Conservation (phyloP, 2,888 invertebrate species). For the Pheosia tremula region DNA sequence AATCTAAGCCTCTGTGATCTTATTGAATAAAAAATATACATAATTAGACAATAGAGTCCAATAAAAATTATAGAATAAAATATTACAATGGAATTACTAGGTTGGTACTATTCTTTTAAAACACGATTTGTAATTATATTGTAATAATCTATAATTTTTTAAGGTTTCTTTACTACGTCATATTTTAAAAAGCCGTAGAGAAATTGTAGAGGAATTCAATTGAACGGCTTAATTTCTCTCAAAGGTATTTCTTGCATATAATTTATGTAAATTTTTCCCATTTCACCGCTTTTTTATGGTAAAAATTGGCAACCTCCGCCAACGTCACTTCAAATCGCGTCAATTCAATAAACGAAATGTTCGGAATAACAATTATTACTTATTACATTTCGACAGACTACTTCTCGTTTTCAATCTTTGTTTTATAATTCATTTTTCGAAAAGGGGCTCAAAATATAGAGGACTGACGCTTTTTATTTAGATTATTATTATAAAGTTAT, state of each 20-base stretch:
- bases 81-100: no score
- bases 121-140: no score
- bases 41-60: no score
- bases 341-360: conserved; percentile 44
- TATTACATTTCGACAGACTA: conserved; percentile 30
- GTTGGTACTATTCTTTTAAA: background rate
- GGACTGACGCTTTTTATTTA: conserved; percentile 27
- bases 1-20: conserved; percentile 50
- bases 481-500: conserved; percentile 22
- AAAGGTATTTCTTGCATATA: conserved; percentile 33
- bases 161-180: background rate
- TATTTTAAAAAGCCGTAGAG: background rate
- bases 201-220: conserved; percentile 8
- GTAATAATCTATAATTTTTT: no score
- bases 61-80: no score
- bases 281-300: conserved; percentile 37
- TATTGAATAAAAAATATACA: conserved; percentile 30
- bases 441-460: conserved; percentile 19
- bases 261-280: conserved; percentile 36
- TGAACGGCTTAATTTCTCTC: conserved; percentile 18
- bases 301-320: conserved; percentile 27
- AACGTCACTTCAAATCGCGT: conserved; percentile 33
- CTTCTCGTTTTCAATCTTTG: conserved; percentile 36
- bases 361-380: conserved; percentile 38
- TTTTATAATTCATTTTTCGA: conserved; percentile 32